These are phyloP conservation scores for Drosophila bifasciata DNA, from an alignment of 1,140 invertebrate species.

Conservation along the genomic window DNA sequence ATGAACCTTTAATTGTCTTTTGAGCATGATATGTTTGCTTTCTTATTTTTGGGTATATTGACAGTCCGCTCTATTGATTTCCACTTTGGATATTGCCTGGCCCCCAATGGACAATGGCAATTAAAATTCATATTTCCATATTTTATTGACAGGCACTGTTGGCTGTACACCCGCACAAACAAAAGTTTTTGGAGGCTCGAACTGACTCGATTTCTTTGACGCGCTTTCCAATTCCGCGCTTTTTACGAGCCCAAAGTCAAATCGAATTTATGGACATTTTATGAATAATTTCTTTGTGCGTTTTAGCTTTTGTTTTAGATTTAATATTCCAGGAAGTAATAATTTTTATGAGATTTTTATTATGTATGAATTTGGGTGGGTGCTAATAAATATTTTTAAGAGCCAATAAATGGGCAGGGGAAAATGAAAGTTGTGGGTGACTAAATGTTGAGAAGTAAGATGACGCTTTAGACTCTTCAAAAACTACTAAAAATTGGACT, in stretches of 20 bases:
- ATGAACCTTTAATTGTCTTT: constrained; percentile 64
- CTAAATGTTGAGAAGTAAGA: too few relatives aligned
- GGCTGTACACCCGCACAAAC: constrained; percentile 51
- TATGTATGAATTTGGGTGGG: constrained; percentile 5
- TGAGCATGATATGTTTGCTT: constrained; percentile 44
- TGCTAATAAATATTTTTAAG: constrained; percentile 12
- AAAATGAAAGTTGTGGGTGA: background rate
- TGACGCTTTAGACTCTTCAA: too few relatives aligned
- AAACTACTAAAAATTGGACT: too few relatives aligned
- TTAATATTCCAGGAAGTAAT: constrained; percentile 11
- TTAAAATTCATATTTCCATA: constrained; percentile 62
- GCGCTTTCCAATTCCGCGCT: constrained; percentile 23
- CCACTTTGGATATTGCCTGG: constrained; percentile 19
- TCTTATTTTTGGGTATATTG: constrained; percentile 19
- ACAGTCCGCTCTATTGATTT: constrained; percentile 43
- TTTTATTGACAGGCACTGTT: constrained; percentile 44
- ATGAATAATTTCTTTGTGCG: background rate
- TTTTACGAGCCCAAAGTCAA: constrained; percentile 5
- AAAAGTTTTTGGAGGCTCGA: constrained; percentile 24
- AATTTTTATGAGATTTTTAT: constrained; percentile 1
- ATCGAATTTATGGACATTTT: constrained; percentile 16
- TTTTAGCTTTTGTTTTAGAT: constrained; percentile 7
- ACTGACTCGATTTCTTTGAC: constrained; percentile 52
- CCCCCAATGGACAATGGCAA: constrained; percentile 59
- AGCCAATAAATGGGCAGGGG: constrained; percentile 2